Conservation (phyloP, 2,113 vertebrate genomes). For the Paramormyrops kingsleyae region DNA sequence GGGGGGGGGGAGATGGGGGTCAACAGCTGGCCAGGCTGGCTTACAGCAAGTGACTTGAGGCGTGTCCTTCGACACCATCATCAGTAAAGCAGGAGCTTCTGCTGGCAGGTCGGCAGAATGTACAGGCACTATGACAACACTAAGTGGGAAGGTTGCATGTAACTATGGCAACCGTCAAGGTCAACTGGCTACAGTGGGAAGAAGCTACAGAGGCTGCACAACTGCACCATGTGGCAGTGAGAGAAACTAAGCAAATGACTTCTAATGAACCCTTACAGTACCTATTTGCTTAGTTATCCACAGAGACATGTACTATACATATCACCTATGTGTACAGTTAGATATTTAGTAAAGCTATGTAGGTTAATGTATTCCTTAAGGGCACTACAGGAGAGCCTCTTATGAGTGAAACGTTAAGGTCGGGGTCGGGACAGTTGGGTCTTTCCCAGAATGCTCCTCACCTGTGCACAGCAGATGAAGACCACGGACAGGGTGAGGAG, state of each 20-base stretch:
- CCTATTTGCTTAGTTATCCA: neutral
- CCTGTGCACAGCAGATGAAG: conserved; percentile 99
- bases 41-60: neutral
- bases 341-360: neutral
- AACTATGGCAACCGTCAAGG: neutral
- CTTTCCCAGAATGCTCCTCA: conserved; percentile 46
- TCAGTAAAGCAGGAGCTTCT: neutral
- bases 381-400: neutral
- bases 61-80: neutral
- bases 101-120: neutral
- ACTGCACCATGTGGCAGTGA: neutral
- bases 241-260: neutral
- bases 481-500: conserved; percentile 90
- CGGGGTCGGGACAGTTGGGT: neutral
- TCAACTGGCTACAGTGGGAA: neutral
- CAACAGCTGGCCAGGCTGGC: neutral
- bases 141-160: neutral
- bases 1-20: too few species aligned
- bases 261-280: neutral
- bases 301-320: neutral
- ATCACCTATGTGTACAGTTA: neutral
- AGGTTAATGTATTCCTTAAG: neutral
- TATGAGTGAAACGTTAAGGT: neutral
- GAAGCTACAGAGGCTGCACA: neutral
- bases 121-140: neutral